phyloP scores from a whole-genome alignment of 2,888 invertebrate genomes.

The Polydesmus complanatus region DNA sequence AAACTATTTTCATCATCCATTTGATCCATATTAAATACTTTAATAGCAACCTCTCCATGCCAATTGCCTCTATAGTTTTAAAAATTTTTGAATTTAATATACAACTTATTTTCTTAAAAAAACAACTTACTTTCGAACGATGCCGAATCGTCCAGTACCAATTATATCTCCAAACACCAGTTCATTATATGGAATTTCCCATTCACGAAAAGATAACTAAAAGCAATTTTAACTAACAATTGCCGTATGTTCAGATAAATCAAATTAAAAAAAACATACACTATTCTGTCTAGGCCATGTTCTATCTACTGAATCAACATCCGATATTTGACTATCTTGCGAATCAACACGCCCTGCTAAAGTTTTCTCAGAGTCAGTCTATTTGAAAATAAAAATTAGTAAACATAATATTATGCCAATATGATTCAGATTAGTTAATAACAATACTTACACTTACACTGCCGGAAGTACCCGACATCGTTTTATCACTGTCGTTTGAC shows the following conservation, averaged over 20 bases:
- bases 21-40: constrained; percentile 82
- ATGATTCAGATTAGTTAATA: constrained; percentile 1
- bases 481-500: constrained; percentile 44
- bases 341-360: constrained; percentile 60
- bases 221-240: too few relatives aligned
- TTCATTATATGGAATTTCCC: constrained; percentile 98
- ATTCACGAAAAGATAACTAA: constrained; percentile 76
- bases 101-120: not conserved
- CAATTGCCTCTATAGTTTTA: constrained; percentile 59
- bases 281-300: constrained; percentile 38
- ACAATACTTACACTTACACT: constrained; percentile 28
- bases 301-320: constrained; percentile 35
- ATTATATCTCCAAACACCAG: constrained; percentile 71
- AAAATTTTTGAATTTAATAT: not conserved
- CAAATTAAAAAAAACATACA: constrained; percentile 33
- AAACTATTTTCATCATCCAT: constrained; percentile 69
- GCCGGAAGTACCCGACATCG: constrained; percentile 35
- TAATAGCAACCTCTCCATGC: constrained; percentile 97
- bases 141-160: constrained; percentile 85
- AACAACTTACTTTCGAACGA: constrained; percentile 50
- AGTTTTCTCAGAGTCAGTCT: constrained; percentile 60
- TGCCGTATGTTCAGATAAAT: too few relatives aligned
- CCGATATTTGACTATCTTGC: constrained; percentile 63
- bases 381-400: not conserved
- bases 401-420: not conserved